Percentiles rank a stretch among this genome's conserved stretches.
Evolutionary conservation across 2,113 vertebrate species (phyloP).

Genomic region (Dolichallabes microphthalmus): DNA sequence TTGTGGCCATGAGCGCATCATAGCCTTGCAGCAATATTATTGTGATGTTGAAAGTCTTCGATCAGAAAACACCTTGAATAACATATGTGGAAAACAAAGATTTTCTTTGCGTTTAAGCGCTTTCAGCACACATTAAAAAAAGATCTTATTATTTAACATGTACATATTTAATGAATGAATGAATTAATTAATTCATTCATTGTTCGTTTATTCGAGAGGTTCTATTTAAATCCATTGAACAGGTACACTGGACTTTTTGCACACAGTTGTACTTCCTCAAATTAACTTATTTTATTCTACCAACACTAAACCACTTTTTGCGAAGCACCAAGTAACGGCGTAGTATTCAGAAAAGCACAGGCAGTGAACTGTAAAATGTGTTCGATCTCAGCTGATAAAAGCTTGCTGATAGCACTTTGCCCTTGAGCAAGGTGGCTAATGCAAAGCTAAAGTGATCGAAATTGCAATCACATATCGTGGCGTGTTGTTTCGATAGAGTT

Average conservation of each 20-base stretch:
- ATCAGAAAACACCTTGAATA: background rate
- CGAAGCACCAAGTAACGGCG: background rate
- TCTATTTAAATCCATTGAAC: background rate
- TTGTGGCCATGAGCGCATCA: too few relatives aligned
- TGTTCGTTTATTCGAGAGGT: background rate
- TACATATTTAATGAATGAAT: background rate
- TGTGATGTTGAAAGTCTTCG: background rate
- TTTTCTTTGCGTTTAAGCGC: background rate
- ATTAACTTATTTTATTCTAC: background rate
- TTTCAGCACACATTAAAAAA: background rate
- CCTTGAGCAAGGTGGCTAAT: background rate
- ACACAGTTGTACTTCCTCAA: background rate
- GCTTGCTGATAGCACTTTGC: background rate
- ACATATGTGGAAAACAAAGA: background rate
- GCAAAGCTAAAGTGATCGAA: background rate
- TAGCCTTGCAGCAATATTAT: background rate
- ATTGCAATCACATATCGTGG: background rate
- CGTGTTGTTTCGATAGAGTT: background rate
- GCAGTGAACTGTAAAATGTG: conserved; percentile 2
- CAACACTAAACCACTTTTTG: background rate
- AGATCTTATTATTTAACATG: background rate
- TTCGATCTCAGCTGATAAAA: conserved; percentile 22
- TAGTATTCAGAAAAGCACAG: background rate
- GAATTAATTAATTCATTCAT: background rate
- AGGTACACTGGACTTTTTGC: background rate